A percentile compares a stretch with the other conserved stretches of the same genome.
Evolutionary conservation across 2,113 vertebrate genomes (phyloP).

Genomic region (Equus przewalskii): DNA sequence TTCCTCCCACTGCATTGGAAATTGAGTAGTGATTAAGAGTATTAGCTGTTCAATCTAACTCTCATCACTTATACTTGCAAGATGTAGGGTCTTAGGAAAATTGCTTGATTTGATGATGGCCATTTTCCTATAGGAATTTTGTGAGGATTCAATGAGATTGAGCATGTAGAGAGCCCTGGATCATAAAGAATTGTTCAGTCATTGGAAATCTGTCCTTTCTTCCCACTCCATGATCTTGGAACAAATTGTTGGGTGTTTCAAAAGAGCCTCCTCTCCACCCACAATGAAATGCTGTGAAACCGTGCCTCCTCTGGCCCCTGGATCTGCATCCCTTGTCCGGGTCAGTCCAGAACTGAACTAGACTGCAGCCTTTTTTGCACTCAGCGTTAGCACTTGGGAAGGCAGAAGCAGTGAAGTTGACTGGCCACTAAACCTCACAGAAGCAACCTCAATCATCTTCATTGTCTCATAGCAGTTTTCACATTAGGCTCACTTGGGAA

Average conservation of each 20-base stretch:
- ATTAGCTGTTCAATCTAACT: background rate
- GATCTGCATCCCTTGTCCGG: accelerated
- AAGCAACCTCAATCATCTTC: background rate
- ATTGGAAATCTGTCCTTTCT: background rate
- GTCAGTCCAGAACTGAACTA: background rate
- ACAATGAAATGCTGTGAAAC: background rate
- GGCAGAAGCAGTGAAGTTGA: background rate
- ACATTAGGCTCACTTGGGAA: background rate
- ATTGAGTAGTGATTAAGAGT: background rate
- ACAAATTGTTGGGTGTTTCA: background rate
- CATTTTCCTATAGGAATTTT: background rate
- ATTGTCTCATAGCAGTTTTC: background rate
- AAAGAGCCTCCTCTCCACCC: accelerated
- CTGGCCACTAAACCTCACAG: background rate
- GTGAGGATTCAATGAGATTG: background rate
- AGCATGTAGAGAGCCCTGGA: background rate
- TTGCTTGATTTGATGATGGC: background rate
- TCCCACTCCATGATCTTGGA: background rate
- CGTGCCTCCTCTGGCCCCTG: background rate
- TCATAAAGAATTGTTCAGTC: background rate
- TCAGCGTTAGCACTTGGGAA: background rate
- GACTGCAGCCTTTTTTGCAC: background rate
- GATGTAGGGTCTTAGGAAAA: background rate
- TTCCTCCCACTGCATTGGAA: background rate
- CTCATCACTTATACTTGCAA: background rate